Percentiles rank a stretch among this genome's conserved stretches.
Evolutionary conservation across 2,888 invertebrate species (phyloP).

Genomic region (Sinopyrophorus schimmeli): DNA sequence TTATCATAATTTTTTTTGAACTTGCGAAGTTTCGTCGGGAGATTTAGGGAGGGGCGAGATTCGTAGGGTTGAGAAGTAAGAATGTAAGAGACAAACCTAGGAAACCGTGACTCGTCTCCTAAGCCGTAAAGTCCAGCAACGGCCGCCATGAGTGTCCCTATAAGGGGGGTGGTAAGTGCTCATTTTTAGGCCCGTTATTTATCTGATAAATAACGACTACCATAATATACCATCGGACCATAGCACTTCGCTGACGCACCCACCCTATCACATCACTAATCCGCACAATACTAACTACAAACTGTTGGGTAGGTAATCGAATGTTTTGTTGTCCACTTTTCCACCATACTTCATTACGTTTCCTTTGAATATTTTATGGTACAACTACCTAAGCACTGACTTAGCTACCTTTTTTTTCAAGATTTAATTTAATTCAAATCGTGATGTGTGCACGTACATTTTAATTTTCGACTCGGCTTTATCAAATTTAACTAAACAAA

Average conservation of each 20-base stretch:
- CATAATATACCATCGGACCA: slow-evolving; percentile 23
- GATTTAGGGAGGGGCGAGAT: too few species aligned
- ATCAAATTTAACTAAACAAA: too few species aligned
- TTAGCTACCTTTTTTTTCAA: too few species aligned
- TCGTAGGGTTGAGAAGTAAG: too few species aligned
- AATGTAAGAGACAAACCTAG: slow-evolving; percentile 46
- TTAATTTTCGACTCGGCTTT: too few species aligned
- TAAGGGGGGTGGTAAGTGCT: slow-evolving; percentile 7
- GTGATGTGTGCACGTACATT: too few species aligned
- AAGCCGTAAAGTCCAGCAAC: slow-evolving; percentile 80
- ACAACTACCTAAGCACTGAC: too few species aligned
- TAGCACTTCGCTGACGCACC: slow-evolving; percentile 3
- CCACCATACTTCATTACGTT: slow-evolving; percentile 22
- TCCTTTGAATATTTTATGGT: slow-evolving; percentile 13
- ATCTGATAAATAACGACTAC: slow-evolving; percentile 2
- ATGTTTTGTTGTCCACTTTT: slow-evolving; percentile 12
- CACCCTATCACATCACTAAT: slow-evolving; percentile 25
- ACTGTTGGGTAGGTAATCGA: slow-evolving; percentile 13
- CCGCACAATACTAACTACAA: slow-evolving; percentile 17
- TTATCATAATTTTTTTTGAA: too few species aligned
- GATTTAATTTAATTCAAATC: too few species aligned
- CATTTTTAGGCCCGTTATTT: slow-evolving; percentile 13
- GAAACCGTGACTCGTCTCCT: slow-evolving; percentile 69
- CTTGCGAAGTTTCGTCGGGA: too few species aligned
- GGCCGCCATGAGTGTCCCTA: slow-evolving; percentile 65